phyloP scores from a whole-genome alignment of 2,797 vertebrate genomes.

The Helostoma temminkii region DNA sequence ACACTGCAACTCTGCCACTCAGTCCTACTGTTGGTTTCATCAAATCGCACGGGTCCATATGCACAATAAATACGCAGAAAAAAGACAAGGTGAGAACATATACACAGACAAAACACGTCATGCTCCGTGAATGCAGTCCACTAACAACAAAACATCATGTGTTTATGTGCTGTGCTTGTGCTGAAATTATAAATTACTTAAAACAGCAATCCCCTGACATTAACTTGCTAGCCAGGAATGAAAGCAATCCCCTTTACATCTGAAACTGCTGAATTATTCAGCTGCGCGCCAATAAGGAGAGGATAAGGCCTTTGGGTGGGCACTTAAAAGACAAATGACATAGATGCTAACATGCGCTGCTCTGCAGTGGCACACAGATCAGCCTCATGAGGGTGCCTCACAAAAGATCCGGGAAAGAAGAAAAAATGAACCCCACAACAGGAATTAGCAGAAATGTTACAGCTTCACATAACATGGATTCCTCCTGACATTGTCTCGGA shows the following conservation, averaged over 20 bases:
- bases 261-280: constrained; percentile 78
- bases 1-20: constrained; percentile 24
- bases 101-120: constrained; percentile 12
- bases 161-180: constrained; percentile 23
- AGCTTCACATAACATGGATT: constrained; percentile 30
- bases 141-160: constrained; percentile 25
- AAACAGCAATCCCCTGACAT: constrained; percentile 63
- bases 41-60: constrained; percentile 9
- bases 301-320: constrained; percentile 66
- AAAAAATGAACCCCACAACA: constrained; percentile 29
- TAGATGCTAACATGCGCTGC: constrained; percentile 43
- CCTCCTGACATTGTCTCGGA: constrained; percentile 9
- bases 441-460: constrained; percentile 44
- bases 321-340: constrained; percentile 68
- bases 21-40: constrained; percentile 22
- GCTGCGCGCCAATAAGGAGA: constrained; percentile 60
- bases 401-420: constrained; percentile 43
- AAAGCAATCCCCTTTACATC: constrained; percentile 77
- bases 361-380: constrained; percentile 48
- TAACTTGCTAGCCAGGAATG: constrained; percentile 74
- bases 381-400: constrained; percentile 45
- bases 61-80: constrained; percentile 1
- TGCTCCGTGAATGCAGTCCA: constrained; percentile 34
- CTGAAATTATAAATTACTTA: constrained; percentile 71
- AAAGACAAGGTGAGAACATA: constrained; percentile 4